Conservation (phyloP, 2,797 vertebrate genomes). For the Alouatta caraya region DNA sequence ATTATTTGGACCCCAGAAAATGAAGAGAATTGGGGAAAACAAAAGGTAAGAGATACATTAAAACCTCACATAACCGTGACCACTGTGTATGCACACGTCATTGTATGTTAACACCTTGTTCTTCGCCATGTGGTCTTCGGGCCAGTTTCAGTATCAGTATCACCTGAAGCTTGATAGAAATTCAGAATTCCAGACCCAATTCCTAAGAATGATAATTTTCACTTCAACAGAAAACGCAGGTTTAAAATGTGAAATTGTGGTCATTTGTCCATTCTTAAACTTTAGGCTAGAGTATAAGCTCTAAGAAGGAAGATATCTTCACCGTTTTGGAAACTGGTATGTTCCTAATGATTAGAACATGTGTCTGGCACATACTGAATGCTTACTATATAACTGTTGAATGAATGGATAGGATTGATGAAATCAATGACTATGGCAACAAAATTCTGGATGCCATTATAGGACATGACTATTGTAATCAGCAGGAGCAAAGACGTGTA, state of each 20-base stretch:
- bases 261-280: not conserved
- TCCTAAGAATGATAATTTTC: not conserved
- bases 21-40: not conserved
- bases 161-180: not conserved
- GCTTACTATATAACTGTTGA: not conserved
- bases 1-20: not conserved
- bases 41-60: not conserved
- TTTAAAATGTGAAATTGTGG: not conserved
- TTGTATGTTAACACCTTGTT: not conserved
- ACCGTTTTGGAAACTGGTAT: not conserved
- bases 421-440: not conserved
- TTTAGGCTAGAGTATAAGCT: not conserved
- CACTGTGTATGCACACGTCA: not conserved
- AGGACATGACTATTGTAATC: not conserved
- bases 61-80: not conserved
- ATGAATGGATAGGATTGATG: not conserved
- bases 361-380: too few species aligned
- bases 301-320: not conserved
- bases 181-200: not conserved
- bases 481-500: slow-evolving; percentile 4
- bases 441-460: not conserved
- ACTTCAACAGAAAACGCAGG: not conserved
- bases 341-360: not conserved
- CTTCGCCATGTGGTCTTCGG: not conserved
- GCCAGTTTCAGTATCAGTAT: not conserved